A percentile compares a stretch with the other conserved stretches of the same genome.
Conservation (phyloP, 2,797 vertebrate species). For the Melanotaenia pygmaea region DNA sequence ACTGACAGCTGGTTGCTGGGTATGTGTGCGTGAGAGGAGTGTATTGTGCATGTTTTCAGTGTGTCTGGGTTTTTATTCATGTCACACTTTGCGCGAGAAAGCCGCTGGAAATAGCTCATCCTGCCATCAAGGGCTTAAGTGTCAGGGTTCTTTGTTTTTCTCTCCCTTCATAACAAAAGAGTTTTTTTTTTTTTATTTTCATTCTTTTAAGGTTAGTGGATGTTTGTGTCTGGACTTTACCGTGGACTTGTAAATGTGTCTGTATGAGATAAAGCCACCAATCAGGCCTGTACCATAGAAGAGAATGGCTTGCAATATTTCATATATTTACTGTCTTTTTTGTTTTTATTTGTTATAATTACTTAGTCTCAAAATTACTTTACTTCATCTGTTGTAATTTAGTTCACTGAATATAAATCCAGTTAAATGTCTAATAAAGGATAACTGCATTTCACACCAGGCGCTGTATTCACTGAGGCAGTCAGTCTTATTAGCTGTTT, state of each 20-base stretch:
- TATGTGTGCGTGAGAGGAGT: conserved; percentile 15
- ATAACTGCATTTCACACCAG: background rate
- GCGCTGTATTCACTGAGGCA: background rate
- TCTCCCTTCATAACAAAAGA: conserved; percentile 9
- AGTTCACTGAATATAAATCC: background rate
- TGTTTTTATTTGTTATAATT: background rate
- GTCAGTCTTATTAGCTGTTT: conserved; percentile 1
- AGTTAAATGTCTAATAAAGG: background rate
- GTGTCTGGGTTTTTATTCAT: conserved; percentile 29
- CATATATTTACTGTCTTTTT: background rate
- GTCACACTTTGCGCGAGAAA: conserved; percentile 37
- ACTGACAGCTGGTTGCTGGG: conserved; percentile 54
- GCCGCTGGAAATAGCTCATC: conserved; percentile 31
- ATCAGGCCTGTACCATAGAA: background rate
- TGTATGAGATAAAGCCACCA: conserved; percentile 14
- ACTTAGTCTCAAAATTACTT: background rate
- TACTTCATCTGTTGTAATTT: background rate
- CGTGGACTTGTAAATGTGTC: background rate
- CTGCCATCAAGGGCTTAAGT: conserved; percentile 10
- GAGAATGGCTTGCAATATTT: conserved; percentile 3
- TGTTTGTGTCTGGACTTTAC: conserved; percentile 4
- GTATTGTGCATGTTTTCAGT: conserved; percentile 20
- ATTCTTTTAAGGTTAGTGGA: conserved; percentile 33
- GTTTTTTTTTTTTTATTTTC: background rate
- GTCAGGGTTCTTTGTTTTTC: conserved; percentile 14